A percentile compares a stretch with the other conserved stretches of the same genome.
These are phyloP conservation scores for Pseudomugil gertrudae DNA, from an alignment of 2,797 vertebrate species.

Conservation along the genomic window DNA sequence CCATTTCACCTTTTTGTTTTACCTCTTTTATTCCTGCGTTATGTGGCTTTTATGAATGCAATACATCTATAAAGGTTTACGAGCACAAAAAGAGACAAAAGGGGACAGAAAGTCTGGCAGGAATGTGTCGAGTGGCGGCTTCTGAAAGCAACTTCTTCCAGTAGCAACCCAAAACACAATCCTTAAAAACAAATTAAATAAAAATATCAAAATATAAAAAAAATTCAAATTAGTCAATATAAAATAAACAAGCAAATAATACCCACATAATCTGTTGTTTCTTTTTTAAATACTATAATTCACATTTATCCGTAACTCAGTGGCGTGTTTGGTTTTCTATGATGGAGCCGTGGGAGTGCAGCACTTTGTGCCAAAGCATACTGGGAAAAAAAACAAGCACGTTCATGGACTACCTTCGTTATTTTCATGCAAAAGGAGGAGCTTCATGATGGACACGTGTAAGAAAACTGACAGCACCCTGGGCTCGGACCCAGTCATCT, in stretches of 20 bases:
- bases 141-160: no score
- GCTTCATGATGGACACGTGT: constrained; percentile 52
- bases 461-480: constrained; percentile 45
- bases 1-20: neutral
- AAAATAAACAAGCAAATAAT: no score
- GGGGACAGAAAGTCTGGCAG: no score
- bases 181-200: no score
- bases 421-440: constrained; percentile 54
- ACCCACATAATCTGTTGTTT: neutral
- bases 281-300: no score
- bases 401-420: constrained; percentile 31
- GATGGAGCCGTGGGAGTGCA: constrained; percentile 28
- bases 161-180: no score
- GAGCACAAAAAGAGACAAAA: no score
- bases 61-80: neutral
- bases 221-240: no score
- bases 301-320: constrained; percentile 14
- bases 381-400: neutral
- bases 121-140: no score
- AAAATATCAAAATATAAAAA: no score
- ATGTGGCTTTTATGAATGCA: neutral
- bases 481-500: constrained; percentile 48
- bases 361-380: constrained; percentile 29
- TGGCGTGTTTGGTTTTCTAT: constrained; percentile 27
- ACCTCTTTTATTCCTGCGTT: no score